These are phyloP conservation scores for Oncorhynchus tshawytscha DNA, from an alignment of 2,113 vertebrate genomes.

Conservation along the genomic window DNA sequence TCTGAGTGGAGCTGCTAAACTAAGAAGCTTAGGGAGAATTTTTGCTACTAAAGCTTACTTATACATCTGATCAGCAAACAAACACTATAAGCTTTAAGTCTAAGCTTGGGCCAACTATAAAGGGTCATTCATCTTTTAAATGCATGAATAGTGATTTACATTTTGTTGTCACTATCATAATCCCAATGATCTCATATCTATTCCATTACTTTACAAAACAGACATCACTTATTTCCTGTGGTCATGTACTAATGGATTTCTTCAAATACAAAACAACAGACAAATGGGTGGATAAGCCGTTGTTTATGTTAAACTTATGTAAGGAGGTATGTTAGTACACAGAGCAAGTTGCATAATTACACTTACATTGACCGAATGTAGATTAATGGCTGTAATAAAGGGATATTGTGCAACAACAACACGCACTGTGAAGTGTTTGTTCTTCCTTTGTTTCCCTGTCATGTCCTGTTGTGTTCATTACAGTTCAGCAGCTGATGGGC, in stretches of 20 bases:
- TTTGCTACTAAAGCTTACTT: slow-evolving; percentile 49
- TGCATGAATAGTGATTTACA: slow-evolving; percentile 20
- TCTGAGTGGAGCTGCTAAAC: slow-evolving; percentile 47
- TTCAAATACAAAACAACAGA: not conserved
- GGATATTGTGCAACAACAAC: no score
- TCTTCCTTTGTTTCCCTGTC: no score
- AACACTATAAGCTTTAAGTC: slow-evolving; percentile 23
- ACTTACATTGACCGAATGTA: no score
- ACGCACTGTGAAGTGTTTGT: no score
- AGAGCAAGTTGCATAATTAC: no score
- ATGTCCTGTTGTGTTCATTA: no score
- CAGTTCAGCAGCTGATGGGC: slow-evolving; percentile 8
- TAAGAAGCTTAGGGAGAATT: slow-evolving; percentile 69
- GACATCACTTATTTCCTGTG: not conserved
- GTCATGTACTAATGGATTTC: not conserved
- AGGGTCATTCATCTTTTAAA: slow-evolving; percentile 31
- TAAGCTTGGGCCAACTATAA: slow-evolving; percentile 30
- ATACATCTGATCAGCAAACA: slow-evolving; percentile 51
- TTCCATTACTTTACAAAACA: slow-evolving; percentile 11
- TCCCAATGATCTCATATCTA: slow-evolving; percentile 33
- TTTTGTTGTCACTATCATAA: slow-evolving; percentile 25
- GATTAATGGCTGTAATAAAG: no score
- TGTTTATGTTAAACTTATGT: not conserved
- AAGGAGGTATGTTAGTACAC: no score
- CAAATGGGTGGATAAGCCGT: not conserved